Evolutionary conservation across 2,113 vertebrate genomes (phyloP).

Genomic region (Erpornis zantholeuca): DNA sequence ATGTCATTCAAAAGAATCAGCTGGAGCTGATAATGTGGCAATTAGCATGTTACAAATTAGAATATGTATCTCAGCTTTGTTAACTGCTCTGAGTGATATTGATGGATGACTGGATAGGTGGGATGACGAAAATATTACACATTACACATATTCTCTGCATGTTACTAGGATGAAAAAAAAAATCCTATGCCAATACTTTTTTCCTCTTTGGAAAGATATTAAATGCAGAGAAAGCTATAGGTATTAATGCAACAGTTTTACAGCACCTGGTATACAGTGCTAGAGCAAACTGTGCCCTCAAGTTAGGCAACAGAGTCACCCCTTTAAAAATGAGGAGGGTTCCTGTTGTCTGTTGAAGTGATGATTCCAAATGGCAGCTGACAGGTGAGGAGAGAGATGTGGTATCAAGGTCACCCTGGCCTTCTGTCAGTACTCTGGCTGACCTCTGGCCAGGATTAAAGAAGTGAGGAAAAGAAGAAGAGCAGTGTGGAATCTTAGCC

Average conservation of each 20-base stretch:
- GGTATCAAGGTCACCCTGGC: background rate
- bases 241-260: background rate
- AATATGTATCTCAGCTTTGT: background rate
- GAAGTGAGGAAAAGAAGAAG: background rate
- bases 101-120: background rate
- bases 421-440: background rate
- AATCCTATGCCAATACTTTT: too few relatives aligned
- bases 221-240: background rate
- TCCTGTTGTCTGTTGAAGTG: background rate
- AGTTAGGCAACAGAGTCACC: background rate
- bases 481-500: background rate
- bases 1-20: background rate
- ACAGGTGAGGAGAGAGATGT: background rate
- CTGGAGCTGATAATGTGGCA: background rate
- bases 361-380: background rate
- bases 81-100: background rate
- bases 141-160: background rate
- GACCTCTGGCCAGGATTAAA: background rate
- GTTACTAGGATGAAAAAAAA: background rate
- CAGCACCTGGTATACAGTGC: background rate
- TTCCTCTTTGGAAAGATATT: background rate
- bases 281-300: background rate
- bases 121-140: background rate
- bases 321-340: accelerated
- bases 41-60: background rate